phyloP scores from a whole-genome alignment of 2,113 vertebrate genomes.

The Apistogramma diplotaenia region DNA sequence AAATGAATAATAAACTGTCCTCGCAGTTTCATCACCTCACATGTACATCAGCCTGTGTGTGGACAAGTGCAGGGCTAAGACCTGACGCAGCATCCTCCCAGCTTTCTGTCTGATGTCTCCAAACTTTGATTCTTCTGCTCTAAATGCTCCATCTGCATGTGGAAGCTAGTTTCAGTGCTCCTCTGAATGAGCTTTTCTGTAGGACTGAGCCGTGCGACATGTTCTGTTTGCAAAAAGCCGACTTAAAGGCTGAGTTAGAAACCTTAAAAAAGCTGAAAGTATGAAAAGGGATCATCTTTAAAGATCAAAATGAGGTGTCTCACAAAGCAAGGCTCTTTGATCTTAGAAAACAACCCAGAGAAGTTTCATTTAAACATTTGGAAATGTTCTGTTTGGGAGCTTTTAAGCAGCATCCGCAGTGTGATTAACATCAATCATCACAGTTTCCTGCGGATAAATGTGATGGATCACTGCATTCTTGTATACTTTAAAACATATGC shows the following conservation, averaged over 20 bases:
- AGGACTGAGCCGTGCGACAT: too few species aligned
- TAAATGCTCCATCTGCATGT: neutral
- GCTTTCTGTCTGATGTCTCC: neutral
- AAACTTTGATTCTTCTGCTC: neutral
- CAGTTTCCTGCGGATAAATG: neutral
- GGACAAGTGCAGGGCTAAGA: too few species aligned
- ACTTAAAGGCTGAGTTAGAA: neutral
- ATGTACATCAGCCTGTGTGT: too few species aligned
- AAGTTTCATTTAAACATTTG: neutral
- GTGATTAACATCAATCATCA: neutral
- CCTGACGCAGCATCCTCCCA: too few species aligned
- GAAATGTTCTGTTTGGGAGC: neutral
- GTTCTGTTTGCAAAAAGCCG: too few species aligned
- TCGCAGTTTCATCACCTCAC: too few species aligned
- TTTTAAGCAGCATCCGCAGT: fast-evolving
- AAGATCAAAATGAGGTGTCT: neutral
- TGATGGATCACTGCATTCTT: neutral
- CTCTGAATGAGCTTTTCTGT: too few species aligned
- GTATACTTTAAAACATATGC: too few species aligned
- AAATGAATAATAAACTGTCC: too few species aligned
- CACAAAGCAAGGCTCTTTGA: neutral
- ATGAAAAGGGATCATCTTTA: neutral
- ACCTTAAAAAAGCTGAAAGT: neutral
- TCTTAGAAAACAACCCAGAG: neutral
- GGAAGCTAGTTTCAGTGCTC: neutral